phyloP scores from a whole-genome alignment of 2,797 vertebrate species.

The Sebastes baramenuke region DNA sequence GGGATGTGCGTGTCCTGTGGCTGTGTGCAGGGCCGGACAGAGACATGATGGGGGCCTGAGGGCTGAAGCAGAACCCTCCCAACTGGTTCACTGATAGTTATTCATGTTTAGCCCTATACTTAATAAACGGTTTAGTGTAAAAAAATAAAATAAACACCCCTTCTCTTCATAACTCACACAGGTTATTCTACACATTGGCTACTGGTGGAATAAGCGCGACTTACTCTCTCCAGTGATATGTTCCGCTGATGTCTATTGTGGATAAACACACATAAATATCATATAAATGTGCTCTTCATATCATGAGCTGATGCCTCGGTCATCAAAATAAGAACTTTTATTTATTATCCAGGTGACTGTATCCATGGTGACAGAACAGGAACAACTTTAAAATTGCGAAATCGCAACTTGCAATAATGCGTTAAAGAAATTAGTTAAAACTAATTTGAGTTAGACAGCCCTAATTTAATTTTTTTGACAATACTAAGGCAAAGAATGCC shows the following conservation, averaged over 20 bases:
- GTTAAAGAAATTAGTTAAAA: no score
- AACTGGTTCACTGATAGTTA: not conserved
- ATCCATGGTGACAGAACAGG: conserved; percentile 11
- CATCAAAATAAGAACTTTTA: not conserved
- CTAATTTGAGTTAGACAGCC: no score
- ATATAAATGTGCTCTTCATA: not conserved
- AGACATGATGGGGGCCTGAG: not conserved
- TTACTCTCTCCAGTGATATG: not conserved
- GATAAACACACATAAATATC: not conserved
- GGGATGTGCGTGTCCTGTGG: not conserved
- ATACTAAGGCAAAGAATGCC: no score
- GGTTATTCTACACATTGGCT: not conserved
- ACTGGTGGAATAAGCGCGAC: not conserved
- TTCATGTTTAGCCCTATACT: not conserved
- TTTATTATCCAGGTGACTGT: not conserved
- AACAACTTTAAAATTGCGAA: not conserved
- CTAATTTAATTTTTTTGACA: no score
- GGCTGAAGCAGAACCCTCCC: not conserved
- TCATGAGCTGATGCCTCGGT: not conserved
- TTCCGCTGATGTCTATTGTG: not conserved
- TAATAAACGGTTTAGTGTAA: no score
- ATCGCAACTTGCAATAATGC: no score
- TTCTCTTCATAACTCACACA: not conserved
- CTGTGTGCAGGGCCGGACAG: not conserved
- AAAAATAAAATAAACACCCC: no score